Evolutionary conservation across 2,797 vertebrate species (phyloP).

Genomic region (Pogonophryne albipinna): DNA sequence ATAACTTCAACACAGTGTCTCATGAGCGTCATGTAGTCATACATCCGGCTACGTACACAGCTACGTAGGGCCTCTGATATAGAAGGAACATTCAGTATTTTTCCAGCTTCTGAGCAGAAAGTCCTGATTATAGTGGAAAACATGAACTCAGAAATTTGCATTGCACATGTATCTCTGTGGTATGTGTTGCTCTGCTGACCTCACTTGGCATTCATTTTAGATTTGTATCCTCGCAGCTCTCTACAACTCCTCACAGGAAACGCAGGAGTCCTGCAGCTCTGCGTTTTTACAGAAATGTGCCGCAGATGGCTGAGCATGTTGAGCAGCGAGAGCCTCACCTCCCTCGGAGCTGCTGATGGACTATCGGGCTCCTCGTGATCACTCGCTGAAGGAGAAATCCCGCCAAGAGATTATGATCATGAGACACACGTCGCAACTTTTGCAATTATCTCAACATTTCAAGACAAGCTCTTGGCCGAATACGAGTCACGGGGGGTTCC

Average conservation of each 20-base stretch:
- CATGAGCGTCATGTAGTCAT: too few species aligned
- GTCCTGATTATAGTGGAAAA: background rate
- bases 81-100: too few species aligned
- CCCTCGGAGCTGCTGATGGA: constrained; percentile 67
- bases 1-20: too few species aligned
- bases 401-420: constrained; percentile 57
- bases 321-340: constrained; percentile 49
- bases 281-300: constrained; percentile 12
- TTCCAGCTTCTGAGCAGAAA: background rate
- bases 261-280: constrained; percentile 36
- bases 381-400: constrained; percentile 51
- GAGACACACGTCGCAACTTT: constrained; percentile 20
- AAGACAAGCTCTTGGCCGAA: background rate
- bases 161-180: constrained; percentile 10
- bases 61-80: too few species aligned
- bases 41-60: too few species aligned
- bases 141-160: constrained; percentile 1
- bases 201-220: constrained; percentile 1
- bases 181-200: constrained; percentile 17
- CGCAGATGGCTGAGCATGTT: constrained; percentile 63
- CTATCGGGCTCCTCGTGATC: constrained; percentile 59
- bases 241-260: constrained; percentile 20
- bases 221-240: background rate
- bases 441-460: constrained; percentile 41
- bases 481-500: constrained; percentile 28